Evolutionary conservation across 92 coral and sea anemone species (phyloP), one percentile per base, ranked within the genome.

Genomic region (Meandrina meandrites): DNA sequence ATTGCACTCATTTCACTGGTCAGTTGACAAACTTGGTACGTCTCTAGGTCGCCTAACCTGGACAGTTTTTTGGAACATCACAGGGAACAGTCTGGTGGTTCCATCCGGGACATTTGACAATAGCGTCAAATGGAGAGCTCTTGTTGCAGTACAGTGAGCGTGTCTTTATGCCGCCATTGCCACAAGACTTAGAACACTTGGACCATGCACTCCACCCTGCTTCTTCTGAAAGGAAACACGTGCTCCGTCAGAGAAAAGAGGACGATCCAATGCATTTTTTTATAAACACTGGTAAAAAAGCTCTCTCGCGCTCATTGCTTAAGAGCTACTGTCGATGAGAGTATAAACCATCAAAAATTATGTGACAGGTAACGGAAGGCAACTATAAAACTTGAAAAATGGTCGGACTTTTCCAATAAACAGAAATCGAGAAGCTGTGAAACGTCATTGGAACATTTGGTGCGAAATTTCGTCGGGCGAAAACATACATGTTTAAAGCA

Each of bases 191-290:
- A 32, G 90, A 84, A 75, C 95, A 94, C 58, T 86, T 81, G 57
- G 97, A 92, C 97, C 97, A 94, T 12, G 82, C 50, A 34, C 93
- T 87, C 97, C 97, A 94, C 79, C 24, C 67, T 71, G 75, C 18
- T 62, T 71, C 74, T 18, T 70, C 79, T 83, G 31, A 48, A 51
- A 50, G 34, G 1, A 32, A 82, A 40, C 8, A 50, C 3, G 57
- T 30, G 18, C 21, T 42, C 1, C 18, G 8, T n/a, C 32, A 40
- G 31, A 42, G 36, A 31, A 5, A 12, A 18, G 64, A 57, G 22
- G 45, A 40, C 6, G 45, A 40, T 40, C 45, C 45, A 6, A 40
- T 40, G 45, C 45, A 40, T 40, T 40, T 40, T 40, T 40, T 40
- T 40, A 40, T 40, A 40, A 40, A 40, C 45, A n/a, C n/a, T n/a